A percentile compares a stretch with the other conserved stretches of the same genome.
phyloP scores from a whole-genome alignment of 2,113 vertebrate species.

The Campylomormyrus tamandua region DNA sequence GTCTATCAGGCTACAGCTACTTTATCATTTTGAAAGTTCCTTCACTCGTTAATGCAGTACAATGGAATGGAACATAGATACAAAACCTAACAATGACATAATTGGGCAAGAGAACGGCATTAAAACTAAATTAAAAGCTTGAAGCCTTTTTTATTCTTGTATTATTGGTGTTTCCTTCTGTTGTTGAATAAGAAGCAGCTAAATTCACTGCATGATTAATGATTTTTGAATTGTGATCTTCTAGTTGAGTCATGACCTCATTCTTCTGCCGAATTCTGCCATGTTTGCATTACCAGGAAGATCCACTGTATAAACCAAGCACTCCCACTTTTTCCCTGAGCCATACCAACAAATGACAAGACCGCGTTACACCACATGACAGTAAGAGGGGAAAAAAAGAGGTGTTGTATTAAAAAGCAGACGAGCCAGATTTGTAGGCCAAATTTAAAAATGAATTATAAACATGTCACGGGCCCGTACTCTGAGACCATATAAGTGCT shows the following conservation, averaged over 20 bases:
- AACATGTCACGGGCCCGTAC: background rate
- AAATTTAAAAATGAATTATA: background rate
- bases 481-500: background rate
- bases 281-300: background rate
- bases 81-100: background rate
- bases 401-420: background rate
- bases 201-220: background rate
- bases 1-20: background rate
- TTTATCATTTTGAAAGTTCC: background rate
- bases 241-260: background rate
- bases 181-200: background rate
- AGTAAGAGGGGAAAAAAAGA: background rate
- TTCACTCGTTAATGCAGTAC: background rate
- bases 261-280: background rate
- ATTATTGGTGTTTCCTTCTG: background rate
- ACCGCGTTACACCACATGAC: background rate
- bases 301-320: background rate
- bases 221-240: background rate
- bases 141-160: background rate
- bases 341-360: background rate
- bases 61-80: background rate
- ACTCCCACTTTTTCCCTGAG: background rate
- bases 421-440: background rate
- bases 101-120: background rate
- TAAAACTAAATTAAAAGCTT: background rate